Evolutionary conservation across 2,888 invertebrate genomes (phyloP).

Genomic region (Andrena dorsata): DNA sequence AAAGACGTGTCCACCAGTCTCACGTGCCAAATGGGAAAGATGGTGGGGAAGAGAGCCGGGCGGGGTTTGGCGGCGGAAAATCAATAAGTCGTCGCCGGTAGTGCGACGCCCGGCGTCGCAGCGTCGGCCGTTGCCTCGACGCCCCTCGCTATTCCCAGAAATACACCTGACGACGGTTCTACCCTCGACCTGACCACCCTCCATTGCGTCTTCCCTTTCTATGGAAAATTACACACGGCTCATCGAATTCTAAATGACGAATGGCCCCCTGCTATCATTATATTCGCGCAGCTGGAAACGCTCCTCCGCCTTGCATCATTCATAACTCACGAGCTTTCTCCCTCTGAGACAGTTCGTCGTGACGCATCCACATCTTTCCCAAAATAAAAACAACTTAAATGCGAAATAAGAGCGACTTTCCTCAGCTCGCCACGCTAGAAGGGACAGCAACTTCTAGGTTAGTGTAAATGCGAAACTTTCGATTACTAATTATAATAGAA

Average conservation of each 20-base stretch:
- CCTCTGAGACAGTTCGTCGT: no score
- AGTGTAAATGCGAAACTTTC: no score
- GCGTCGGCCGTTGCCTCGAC: constrained; percentile 54
- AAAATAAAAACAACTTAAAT: no score
- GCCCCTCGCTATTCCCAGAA: constrained; percentile 46
- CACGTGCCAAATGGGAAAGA: constrained; percentile 21
- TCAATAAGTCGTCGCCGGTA: constrained; percentile 53
- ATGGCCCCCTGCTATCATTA: not conserved
- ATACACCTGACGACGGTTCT: constrained; percentile 49
- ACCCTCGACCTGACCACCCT: constrained; percentile 33
- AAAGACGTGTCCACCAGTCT: not conserved
- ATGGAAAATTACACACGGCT: constrained; percentile 35
- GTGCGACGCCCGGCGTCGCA: constrained; percentile 54
- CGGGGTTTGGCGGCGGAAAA: constrained; percentile 49
- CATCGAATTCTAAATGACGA: not conserved
- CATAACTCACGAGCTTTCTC: not conserved
- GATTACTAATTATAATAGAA: no score
- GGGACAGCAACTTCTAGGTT: no score
- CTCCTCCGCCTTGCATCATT: not conserved
- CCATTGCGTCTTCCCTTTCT: not conserved
- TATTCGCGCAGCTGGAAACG: not conserved
- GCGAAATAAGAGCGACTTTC: no score
- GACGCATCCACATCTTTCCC: no score
- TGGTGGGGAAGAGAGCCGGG: constrained; percentile 23
- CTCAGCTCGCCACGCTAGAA: no score